Evolutionary conservation across 2,113 vertebrate genomes (phyloP), one percentile per base, ranked within the genome.

Genomic region (Tapirus terrestris): DNA sequence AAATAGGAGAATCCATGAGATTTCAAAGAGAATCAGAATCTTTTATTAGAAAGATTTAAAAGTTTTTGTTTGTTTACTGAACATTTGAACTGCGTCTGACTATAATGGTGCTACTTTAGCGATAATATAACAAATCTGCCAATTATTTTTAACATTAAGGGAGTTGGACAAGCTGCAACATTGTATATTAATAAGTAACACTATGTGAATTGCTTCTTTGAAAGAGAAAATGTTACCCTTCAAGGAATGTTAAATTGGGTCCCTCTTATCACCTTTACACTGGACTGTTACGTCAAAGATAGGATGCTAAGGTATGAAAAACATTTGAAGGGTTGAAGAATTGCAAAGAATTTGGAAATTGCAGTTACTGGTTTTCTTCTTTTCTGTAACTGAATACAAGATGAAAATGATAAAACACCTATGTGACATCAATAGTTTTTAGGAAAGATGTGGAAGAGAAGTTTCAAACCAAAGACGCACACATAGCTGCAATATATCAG

Each of bases 101-200:
- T 80, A 65, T 39, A 84, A 72, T 70, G 29, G 60, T 76, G 31
- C 61, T 94, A 85, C 51, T 91, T 91, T 80, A 76, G 6, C 81
- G 87, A 96, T 94, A 89, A 76, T 86, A 23, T 84, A 89, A 94
- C 51, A 95, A 79, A 81, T 82, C 60, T 89, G 56, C 76, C 60
- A 33, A 77, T 85, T 89, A n/a, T 82, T 91, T 96, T 95, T 85
- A 96, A 95, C 91, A 81, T 86, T 94, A 88, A 96, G 16, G 31
- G 43, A 95, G 43, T 90, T 87, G 39, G 36, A 93, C 36, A 93
- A 92, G 29, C 81, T 68, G 29, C 16, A 96, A 83, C 16, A 60
- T 14, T 90, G 39, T 93, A 56, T 72, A 85, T 48, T 79, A 94
- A 68, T 90, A 31, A 81, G 33, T 92, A 83, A 93, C n/a, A 91